phyloP scores from a whole-genome alignment of 2,888 invertebrate genomes.

The Agonopterix alstromeriana region DNA sequence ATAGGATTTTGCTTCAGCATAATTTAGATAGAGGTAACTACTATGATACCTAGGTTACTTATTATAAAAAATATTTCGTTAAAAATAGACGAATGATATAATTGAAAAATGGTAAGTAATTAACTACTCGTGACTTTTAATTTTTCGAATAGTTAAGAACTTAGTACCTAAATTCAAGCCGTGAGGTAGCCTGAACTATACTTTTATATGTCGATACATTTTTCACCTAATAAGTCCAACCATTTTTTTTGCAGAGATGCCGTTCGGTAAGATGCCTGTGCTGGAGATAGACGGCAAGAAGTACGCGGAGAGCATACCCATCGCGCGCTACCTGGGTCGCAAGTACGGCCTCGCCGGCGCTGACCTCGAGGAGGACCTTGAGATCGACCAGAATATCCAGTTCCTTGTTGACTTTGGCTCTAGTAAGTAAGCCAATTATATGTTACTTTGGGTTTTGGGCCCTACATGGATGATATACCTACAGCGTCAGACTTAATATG shows the following conservation, averaged over 20 bases:
- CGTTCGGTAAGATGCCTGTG: slow-evolving; percentile 79
- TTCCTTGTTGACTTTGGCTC: slow-evolving; percentile 76
- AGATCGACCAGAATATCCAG: slow-evolving; percentile 79
- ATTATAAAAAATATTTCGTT: too few relatives aligned
- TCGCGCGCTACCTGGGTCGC: slow-evolving; percentile 79
- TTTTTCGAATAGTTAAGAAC: too few relatives aligned
- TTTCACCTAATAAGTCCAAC: neutral
- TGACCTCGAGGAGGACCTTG: slow-evolving; percentile 74
- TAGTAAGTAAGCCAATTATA: slow-evolving; percentile 56
- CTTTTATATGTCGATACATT: neutral
- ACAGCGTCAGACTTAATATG: too few relatives aligned
- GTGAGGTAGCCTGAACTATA: neutral
- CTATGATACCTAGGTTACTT: too few relatives aligned
- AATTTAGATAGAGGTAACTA: too few relatives aligned
- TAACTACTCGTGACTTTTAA: too few relatives aligned
- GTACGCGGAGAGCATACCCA: slow-evolving; percentile 77
- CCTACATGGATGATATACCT: too few relatives aligned
- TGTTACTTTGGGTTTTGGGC: too few relatives aligned
- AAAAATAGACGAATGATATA: too few relatives aligned
- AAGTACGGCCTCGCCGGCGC: slow-evolving; percentile 76
- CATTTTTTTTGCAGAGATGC: slow-evolving; percentile 50
- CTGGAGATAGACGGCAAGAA: slow-evolving; percentile 79
- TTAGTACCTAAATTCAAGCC: neutral
- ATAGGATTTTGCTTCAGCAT: too few relatives aligned
- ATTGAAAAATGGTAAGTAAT: too few relatives aligned